Evolutionary conservation across 2,113 vertebrate genomes (phyloP).

Genomic region (Strix aluco): DNA sequence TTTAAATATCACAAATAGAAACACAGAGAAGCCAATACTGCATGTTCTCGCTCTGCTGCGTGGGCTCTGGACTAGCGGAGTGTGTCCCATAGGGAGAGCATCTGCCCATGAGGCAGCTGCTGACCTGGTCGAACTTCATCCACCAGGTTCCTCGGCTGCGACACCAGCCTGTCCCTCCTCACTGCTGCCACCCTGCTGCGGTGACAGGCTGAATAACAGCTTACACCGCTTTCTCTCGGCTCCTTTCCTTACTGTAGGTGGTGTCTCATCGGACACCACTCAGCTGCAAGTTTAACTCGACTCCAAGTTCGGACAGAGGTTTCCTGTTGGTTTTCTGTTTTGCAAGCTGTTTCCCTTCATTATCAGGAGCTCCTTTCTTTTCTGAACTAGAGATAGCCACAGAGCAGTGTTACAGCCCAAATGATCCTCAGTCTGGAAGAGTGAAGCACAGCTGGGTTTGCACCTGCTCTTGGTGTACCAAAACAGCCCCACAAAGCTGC

Average conservation of each 20-base stretch:
- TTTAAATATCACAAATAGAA: background rate
- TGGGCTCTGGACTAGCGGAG: background rate
- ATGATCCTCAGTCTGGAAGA: background rate
- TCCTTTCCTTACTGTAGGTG: background rate
- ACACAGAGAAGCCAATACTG: background rate
- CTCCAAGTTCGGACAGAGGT: background rate
- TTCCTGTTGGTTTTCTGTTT: background rate
- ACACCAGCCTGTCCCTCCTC: background rate
- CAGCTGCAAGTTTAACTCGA: fast-evolving
- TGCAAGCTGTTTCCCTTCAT: background rate
- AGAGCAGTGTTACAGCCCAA: background rate
- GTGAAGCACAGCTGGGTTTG: background rate
- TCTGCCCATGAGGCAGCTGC: background rate
- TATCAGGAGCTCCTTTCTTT: background rate
- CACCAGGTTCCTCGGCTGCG: background rate
- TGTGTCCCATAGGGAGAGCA: background rate
- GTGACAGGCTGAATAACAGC: background rate
- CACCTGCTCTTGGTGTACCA: background rate
- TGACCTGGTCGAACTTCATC: background rate
- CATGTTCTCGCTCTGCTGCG: background rate
- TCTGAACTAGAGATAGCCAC: background rate
- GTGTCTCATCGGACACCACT: background rate
- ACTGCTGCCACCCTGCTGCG: background rate
- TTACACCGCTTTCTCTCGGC: background rate
- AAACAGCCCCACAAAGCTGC: background rate